Base-by-base conservation (phyloP, 2,113 vertebrate genomes). In the Junco hyemalis region DNA sequence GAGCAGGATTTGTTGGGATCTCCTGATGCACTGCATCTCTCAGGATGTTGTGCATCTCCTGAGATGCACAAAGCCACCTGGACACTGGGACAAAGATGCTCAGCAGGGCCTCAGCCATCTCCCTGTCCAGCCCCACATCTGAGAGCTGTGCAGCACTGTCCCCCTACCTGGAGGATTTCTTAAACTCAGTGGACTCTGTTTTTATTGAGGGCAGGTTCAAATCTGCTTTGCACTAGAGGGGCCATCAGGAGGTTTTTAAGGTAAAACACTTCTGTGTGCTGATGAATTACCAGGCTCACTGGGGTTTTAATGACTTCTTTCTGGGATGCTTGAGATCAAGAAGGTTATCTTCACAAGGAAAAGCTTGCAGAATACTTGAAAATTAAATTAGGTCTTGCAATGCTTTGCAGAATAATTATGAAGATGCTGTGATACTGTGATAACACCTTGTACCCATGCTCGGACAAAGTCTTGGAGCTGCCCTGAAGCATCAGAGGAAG, bases 111-210 rank as follows among this genome's bases (percentile, higher is more conserved):
- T 2, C 0, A 1, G 33, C 8, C 9, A 5, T 9, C 60, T 25
- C 26, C 31, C 29, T 11, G 12, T 18, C 13, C 64, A 70, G 60
- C 19, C 36, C 45, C 40, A 40, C 36, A 48, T 1, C 53, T 6
- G 0, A 1, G 0, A 6, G 14, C 42, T 36, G 13, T 25, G 36
- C 42, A 16, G 42, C 8, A 1, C 36, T 51, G 9, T 25, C 16
- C 35, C 7, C 6, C n/a, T 25, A 1, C 16, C 33, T 48, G 17
- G 48, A 53, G 28, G 31, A 36, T 25, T 92, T 76, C 22, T 29
- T 56, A 24, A 61, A 28, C 33, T 54, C 59, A 21, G 9, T 17
- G 17, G 11, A 24, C 5, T 44, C n/a, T 15, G 4, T 8, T 72
- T 79, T 69, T 51, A 38, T 6, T 38, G 69, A 88, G n/a, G 44